Conservation (phyloP, 2,797 vertebrate species). For the Agapornis canus region DNA sequence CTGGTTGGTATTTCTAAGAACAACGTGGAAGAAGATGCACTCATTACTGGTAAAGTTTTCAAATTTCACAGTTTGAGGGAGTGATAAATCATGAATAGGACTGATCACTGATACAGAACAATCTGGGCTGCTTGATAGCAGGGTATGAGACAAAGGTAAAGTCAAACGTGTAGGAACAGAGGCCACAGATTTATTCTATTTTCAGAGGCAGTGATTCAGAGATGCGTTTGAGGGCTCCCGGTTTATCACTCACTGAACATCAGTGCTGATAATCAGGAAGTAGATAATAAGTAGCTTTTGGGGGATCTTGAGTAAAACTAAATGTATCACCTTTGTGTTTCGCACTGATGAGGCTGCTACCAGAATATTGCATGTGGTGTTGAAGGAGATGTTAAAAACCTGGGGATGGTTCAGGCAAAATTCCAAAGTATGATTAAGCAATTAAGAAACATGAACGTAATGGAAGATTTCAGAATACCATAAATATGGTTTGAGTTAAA, state of each 20-base stretch:
- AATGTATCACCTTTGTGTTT: not conserved
- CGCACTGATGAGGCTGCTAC: not conserved
- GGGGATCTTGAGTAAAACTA: not conserved
- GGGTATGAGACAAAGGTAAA: constrained; percentile 9
- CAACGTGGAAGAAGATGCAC: not conserved
- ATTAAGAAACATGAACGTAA: not conserved
- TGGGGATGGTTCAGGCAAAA: not conserved
- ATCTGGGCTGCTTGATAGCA: not conserved
- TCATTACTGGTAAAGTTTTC: not conserved
- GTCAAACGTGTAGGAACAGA: constrained; percentile 16
- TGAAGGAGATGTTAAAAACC: not conserved
- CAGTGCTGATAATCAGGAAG: not conserved
- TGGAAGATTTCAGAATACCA: constrained; percentile 1
- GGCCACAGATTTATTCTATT: not conserved
- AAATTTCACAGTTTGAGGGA: not conserved
- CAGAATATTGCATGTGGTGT: not conserved
- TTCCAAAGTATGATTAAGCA: constrained; percentile 22
- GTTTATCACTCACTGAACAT: not conserved
- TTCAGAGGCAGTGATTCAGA: constrained; percentile 3
- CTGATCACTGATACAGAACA: constrained; percentile 5
- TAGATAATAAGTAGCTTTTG: not conserved
- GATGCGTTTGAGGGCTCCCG: not conserved
- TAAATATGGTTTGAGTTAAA: not conserved
- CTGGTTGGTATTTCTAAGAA: not conserved
- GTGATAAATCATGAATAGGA: constrained; percentile 19